A percentile compares a stretch with the other conserved stretches of the same genome.
Evolutionary conservation across 2,113 vertebrate species (phyloP).

Genomic region (Cervus canadensis): DNA sequence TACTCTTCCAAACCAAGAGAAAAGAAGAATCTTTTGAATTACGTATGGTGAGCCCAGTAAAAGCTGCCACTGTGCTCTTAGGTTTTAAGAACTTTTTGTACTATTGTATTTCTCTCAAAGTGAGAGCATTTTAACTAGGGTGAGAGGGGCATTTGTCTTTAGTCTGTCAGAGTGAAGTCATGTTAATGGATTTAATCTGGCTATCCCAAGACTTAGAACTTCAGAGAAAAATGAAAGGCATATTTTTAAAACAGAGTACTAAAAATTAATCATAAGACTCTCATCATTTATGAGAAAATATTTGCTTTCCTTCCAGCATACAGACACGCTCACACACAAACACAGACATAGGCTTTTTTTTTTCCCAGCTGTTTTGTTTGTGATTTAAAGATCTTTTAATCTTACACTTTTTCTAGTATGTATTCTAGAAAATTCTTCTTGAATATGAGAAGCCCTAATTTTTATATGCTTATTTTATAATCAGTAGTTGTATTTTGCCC

Average conservation of each 20-base stretch:
- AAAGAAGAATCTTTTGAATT: not conserved
- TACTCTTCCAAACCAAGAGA: conserved; percentile 7
- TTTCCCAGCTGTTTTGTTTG: not conserved
- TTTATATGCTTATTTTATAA: not conserved
- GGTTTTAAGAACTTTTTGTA: not conserved
- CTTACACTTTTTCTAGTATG: not conserved
- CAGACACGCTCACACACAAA: not conserved
- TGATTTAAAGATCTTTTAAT: not conserved
- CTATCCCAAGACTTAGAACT: not conserved
- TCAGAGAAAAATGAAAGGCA: conserved; percentile 16
- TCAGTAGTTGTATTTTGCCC: not conserved
- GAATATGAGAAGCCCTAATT: not conserved
- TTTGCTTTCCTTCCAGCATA: not conserved
- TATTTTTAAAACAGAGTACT: conserved; percentile 22
- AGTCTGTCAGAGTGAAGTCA: conserved; percentile 1
- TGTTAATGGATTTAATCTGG: conserved; percentile 3
- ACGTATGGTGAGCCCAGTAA: not conserved
- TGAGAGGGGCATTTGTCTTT: not conserved
- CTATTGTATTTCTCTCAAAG: not conserved
- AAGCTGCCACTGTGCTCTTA: not conserved
- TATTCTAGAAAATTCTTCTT: not conserved
- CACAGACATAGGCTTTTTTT: not conserved
- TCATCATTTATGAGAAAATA: not conserved
- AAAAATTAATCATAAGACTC: conserved; percentile 2
- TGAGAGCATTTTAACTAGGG: conserved; percentile 1